Conservation (phyloP, 2,113 vertebrate genomes). For the Trogon melanurus region DNA sequence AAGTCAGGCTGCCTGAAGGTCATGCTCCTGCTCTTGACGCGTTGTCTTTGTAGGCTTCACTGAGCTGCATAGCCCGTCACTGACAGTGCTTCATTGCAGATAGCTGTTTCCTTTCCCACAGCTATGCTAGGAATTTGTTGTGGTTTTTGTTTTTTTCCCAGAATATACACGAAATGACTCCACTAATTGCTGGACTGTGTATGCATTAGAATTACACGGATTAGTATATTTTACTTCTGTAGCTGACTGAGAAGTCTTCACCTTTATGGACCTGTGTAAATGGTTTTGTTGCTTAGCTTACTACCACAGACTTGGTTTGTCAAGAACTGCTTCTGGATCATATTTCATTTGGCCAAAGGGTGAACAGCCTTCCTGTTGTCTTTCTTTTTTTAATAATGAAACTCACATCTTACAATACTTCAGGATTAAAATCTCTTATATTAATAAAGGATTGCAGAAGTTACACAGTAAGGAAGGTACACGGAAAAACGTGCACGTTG, state of each 20-base stretch:
- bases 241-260: neutral
- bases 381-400: neutral
- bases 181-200: neutral
- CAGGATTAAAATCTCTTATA: neutral
- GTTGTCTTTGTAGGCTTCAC: constrained; percentile 19
- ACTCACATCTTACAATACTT: neutral
- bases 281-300: neutral
- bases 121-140: neutral
- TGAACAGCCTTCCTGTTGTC: neutral
- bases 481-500: neutral
- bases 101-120: neutral
- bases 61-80: neutral
- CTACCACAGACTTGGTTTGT: neutral
- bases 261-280: neutral
- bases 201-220: neutral
- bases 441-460: neutral
- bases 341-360: neutral
- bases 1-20: constrained; percentile 11
- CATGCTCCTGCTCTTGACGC: neutral
- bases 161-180: neutral
- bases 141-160: neutral
- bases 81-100: neutral
- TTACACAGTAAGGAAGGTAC: neutral
- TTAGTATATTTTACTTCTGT: neutral
- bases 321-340: neutral